Base-by-base conservation (phyloP, 2,888 invertebrate species). In the Andricus quercusramuli region DNA sequence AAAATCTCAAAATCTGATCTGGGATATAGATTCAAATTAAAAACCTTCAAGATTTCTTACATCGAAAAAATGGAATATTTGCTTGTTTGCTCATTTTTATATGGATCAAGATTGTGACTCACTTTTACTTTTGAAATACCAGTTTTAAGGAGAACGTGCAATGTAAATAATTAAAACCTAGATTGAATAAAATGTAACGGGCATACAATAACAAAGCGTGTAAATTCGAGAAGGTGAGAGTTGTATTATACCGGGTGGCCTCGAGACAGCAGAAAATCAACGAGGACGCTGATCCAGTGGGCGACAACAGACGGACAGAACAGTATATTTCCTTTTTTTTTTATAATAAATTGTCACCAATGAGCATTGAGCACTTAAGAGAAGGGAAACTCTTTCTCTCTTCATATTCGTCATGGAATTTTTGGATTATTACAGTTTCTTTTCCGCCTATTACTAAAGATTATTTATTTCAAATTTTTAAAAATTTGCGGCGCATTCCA, bases 221-320 rank as follows among this genome's bases (percentile, higher is more conserved):
- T 74, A 56, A 74, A 56, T 74, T 74, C 32, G 56, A 56, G 56
- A 56, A 74, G 70, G 70, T 74, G 70, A 74, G 70, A 74, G 70
- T 74, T 51, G 29, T 32, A n/a, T 51, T 74, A 74, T 74, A 74
- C 70, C 70, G 86, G 88, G 87, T 88, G 91, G 90, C 91, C 91
- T 91, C 91, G 91, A 84, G 86, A 84, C 85, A 87, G 86, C 87
- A 87, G n/a, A 44, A 88, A 89, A 89, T 84, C 87, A 85, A 84
- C 89, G 89, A 89, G 89, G 89, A 89, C 90, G 86, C 84, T 84
- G 85, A 82, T 76, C 83, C 85, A 88, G 91, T 91, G 86, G 90
- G 91, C 88, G 90, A 85, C 44, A 44, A 13, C 13, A 44, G 44
- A 44, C 11, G 86, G 84, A 88, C 85, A 86, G 81, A 83, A 83